Conservation (phyloP, 2,113 vertebrate species). For the Paramormyrops kingsleyae region DNA sequence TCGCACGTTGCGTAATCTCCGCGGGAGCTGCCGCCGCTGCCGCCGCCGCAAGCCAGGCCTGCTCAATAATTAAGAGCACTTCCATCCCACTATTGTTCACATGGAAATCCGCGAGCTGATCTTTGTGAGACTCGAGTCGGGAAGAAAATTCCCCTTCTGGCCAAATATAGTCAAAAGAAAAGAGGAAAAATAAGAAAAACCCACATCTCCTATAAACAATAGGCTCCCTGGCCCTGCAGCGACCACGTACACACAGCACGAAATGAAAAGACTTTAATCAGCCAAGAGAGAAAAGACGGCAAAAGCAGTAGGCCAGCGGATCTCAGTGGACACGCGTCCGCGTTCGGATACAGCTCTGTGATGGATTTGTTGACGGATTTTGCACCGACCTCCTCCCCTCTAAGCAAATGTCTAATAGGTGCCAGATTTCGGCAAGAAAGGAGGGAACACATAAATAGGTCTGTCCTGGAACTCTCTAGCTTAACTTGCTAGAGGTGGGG, state of each 20-base stretch:
- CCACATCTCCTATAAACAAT: neutral
- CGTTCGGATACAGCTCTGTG: neutral
- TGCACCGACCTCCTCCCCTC: neutral
- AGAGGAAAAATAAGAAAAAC: neutral
- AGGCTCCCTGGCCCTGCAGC: neutral
- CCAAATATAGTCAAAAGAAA: neutral
- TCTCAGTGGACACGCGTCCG: neutral
- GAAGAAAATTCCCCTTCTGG: constrained; percentile 22
- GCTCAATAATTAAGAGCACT: constrained; percentile 49
- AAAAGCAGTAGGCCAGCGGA: neutral
- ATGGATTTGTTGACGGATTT: neutral
- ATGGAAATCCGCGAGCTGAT: constrained; percentile 43
- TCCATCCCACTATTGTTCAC: constrained; percentile 35
- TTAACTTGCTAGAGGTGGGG: neutral
- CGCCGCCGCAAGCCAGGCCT: constrained; percentile 20
- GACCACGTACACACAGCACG: neutral
- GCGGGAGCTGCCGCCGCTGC: neutral
- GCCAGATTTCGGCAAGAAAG: neutral
- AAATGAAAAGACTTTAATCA: neutral
- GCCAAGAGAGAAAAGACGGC: neutral
- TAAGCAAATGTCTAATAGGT: neutral
- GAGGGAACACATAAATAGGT: neutral
- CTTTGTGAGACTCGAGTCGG: constrained; percentile 37
- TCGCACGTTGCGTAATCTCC: constrained; percentile 35
- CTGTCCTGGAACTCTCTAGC: neutral